Conservation (phyloP, 1,140 invertebrate genomes). For the Drosophila leontia region DNA sequence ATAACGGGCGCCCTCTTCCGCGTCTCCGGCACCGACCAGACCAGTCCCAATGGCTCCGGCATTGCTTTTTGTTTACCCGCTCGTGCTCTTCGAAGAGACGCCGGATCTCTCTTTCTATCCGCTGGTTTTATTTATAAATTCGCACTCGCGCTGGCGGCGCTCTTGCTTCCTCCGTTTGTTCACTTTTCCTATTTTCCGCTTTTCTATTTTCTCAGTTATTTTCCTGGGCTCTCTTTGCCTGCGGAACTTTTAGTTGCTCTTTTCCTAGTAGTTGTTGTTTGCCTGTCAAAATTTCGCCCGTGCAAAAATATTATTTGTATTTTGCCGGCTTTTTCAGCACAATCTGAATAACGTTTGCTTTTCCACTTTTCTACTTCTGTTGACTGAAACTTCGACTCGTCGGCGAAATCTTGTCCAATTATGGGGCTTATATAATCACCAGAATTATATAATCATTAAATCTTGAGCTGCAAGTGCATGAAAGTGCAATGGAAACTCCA, state of each 20-base stretch:
- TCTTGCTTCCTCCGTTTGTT: conserved; percentile 13
- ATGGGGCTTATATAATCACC: conserved; percentile 66
- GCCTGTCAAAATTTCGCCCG: conserved; percentile 69
- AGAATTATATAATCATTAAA: conserved; percentile 47
- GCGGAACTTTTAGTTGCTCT: conserved; percentile 40
- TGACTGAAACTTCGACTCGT: not conserved
- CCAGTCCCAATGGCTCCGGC: conserved; percentile 64
- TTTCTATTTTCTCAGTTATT: conserved; percentile 18
- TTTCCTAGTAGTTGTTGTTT: conserved; percentile 18
- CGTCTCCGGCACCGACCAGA: conserved; percentile 67
- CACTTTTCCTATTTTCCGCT: conserved; percentile 11
- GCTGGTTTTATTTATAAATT: conserved; percentile 75
- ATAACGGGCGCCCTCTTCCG: conserved; percentile 76
- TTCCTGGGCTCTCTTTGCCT: conserved; percentile 25
- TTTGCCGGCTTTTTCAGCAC: conserved; percentile 71
- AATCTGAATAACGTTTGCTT: conserved; percentile 16
- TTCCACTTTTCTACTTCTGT: not conserved
- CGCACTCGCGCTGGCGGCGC: conserved; percentile 32
- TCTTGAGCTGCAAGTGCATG: not conserved
- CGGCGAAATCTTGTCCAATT: conserved; percentile 20
- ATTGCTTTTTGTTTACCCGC: conserved; percentile 43
- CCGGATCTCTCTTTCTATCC: conserved; percentile 37
- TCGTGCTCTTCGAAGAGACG: conserved; percentile 21
- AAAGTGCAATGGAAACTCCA: conserved; percentile 9
- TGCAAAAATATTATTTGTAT: conserved; percentile 58